Evolutionary conservation across 2,888 invertebrate genomes (phyloP).

Genomic region (Aricia artaxerxes): DNA sequence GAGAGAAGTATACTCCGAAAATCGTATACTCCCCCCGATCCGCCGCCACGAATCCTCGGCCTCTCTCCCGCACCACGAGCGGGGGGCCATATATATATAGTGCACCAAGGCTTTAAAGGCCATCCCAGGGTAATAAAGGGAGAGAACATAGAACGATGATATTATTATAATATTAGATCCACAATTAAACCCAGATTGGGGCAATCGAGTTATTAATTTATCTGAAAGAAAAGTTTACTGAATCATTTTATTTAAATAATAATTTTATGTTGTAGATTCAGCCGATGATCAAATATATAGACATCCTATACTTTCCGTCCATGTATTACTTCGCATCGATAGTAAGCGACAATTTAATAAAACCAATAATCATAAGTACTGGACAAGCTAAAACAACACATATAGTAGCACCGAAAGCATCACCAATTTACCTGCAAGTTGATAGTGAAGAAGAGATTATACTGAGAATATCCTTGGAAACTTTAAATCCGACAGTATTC

Average conservation of each 20-base stretch:
- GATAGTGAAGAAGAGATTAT: conserved; percentile 58
- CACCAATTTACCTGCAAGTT: conserved; percentile 67
- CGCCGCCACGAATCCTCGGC: no score
- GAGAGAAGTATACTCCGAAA: no score
- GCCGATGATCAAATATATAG: conserved; percentile 44
- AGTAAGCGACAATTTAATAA: conserved; percentile 51
- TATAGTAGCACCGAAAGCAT: conserved; percentile 55
- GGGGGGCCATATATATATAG: no score
- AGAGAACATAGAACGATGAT: no score
- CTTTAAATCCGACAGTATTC: conserved; percentile 62
- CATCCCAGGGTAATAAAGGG: no score
- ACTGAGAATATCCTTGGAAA: conserved; percentile 54
- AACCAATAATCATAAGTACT: conserved; percentile 49
- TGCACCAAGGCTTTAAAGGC: no score
- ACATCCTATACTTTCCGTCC: conserved; percentile 58
- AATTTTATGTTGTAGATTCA: conserved; percentile 50
- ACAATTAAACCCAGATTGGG: no score
- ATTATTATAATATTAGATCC: no score
- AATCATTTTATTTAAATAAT: not conserved
- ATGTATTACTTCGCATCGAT: conserved; percentile 59
- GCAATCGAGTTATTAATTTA: no score
- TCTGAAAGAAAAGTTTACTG: not conserved
- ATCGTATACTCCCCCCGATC: no score
- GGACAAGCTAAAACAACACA: conserved; percentile 49
- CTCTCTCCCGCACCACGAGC: no score